phyloP scores from a whole-genome alignment of 2,888 invertebrate species.

The Bruchidius siliquastri region DNA sequence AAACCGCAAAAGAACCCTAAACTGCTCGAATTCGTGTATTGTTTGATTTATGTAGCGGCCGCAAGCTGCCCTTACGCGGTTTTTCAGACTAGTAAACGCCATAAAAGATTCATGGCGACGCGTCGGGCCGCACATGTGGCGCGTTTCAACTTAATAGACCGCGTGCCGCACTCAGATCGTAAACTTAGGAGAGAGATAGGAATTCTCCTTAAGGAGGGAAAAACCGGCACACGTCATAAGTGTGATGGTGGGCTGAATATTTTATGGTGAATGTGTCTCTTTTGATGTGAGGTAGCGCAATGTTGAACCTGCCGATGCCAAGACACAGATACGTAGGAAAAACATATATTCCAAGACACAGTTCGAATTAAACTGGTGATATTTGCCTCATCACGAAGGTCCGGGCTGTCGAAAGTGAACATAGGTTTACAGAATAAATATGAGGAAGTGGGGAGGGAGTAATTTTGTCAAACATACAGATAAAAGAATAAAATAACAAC shows the following conservation, averaged over 20 bases:
- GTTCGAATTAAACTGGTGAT: too few species aligned
- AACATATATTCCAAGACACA: too few species aligned
- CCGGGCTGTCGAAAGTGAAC: too few species aligned
- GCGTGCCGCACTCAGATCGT: background rate
- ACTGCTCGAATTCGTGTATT: constrained; percentile 22
- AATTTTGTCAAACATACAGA: too few species aligned
- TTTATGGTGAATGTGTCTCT: background rate
- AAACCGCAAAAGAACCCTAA: background rate
- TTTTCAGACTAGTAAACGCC: constrained; percentile 29
- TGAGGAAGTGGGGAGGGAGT: too few species aligned
- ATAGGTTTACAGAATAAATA: too few species aligned
- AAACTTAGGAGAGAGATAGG: background rate
- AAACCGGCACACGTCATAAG: background rate
- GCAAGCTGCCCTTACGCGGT: constrained; percentile 41
- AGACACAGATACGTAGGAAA: too few species aligned
- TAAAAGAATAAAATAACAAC: too few species aligned
- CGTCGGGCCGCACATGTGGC: background rate
- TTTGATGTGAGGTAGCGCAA: background rate
- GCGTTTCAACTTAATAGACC: constrained; percentile 10
- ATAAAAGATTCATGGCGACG: constrained; percentile 36
- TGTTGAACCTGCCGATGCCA: background rate
- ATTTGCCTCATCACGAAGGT: too few species aligned
- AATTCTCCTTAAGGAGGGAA: background rate
- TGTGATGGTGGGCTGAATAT: background rate
- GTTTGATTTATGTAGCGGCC: constrained; percentile 40